A percentile compares a stretch with the other conserved stretches of the same genome.
These are phyloP conservation scores for Vipera ursinii DNA, from an alignment of 2,797 vertebrate genomes.

Conservation along the genomic window DNA sequence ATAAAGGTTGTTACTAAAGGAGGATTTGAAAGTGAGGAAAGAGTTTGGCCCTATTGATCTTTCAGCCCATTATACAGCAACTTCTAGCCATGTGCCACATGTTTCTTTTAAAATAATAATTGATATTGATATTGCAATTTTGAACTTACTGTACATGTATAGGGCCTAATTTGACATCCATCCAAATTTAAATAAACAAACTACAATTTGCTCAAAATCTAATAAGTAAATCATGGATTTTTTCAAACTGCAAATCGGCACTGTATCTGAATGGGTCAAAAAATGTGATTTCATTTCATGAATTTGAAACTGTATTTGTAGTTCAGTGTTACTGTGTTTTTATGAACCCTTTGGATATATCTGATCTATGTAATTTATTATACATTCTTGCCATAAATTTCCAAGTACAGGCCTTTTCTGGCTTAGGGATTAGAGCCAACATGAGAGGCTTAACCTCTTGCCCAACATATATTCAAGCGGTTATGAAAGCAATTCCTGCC, in stretches of 20 bases:
- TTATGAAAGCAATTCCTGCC: constrained; percentile 21
- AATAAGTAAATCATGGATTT: background rate
- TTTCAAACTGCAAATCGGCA: background rate
- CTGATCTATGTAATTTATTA: background rate
- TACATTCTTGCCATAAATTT: background rate
- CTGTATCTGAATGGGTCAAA: background rate
- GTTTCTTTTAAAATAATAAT: background rate
- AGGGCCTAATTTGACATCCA: background rate
- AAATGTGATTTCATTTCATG: background rate
- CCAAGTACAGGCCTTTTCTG: background rate
- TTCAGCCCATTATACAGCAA: background rate
- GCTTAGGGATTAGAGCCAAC: background rate
- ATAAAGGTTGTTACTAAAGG: background rate
- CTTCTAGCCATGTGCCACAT: background rate
- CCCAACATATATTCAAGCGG: background rate
- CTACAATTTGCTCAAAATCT: background rate
- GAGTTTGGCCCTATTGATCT: background rate
- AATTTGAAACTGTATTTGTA: background rate
- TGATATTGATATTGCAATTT: background rate
- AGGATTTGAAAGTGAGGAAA: background rate
- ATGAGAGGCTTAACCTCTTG: background rate
- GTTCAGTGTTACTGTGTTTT: background rate
- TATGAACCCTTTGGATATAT: background rate
- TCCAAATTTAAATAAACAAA: background rate
- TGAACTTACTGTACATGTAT: background rate